These are phyloP conservation scores for Drosophila siamana DNA, from an alignment of 2,888 invertebrate species.

Conservation along the genomic window DNA sequence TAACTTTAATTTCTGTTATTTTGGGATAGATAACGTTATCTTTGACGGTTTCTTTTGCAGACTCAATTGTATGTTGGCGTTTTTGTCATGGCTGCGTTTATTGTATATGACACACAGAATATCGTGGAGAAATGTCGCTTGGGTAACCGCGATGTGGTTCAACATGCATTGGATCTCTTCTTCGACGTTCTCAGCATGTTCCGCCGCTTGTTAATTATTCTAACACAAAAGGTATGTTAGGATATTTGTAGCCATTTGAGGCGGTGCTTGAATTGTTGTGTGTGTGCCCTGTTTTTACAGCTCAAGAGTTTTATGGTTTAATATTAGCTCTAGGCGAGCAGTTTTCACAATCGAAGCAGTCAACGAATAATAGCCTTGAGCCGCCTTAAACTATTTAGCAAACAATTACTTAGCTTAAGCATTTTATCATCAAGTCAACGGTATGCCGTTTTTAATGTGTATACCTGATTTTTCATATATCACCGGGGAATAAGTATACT, in stretches of 20 bases:
- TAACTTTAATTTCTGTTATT: slow-evolving; percentile 27
- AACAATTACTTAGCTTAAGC: slow-evolving; percentile 28
- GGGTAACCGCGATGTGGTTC: slow-evolving; percentile 96
- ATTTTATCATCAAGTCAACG: slow-evolving; percentile 54
- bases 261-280: slow-evolving; percentile 15
- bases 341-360: slow-evolving; percentile 16
- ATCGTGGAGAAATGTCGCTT: slow-evolving; percentile 96
- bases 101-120: slow-evolving; percentile 98
- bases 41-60: slow-evolving; percentile 84
- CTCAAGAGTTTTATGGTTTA: slow-evolving; percentile 74
- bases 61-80: slow-evolving; percentile 95
- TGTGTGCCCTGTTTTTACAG: slow-evolving; percentile 57
- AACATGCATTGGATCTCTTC: slow-evolving; percentile 96
- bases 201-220: slow-evolving; percentile 94
- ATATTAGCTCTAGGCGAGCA: slow-evolving; percentile 25
- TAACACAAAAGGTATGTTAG: slow-evolving; percentile 92
- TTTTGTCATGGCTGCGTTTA: slow-evolving; percentile 96
- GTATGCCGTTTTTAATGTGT: slow-evolving; percentile 48
- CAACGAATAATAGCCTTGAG: slow-evolving; percentile 30
- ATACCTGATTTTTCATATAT: slow-evolving; percentile 38
- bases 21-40: background rate
- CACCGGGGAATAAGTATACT: slow-evolving; percentile 77
- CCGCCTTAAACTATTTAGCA: slow-evolving; percentile 24
- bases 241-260: slow-evolving; percentile 1
- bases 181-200: slow-evolving; percentile 97